Evolutionary conservation across 2,797 vertebrate genomes (phyloP).

Genomic region (Megaceryle alcyon): DNA sequence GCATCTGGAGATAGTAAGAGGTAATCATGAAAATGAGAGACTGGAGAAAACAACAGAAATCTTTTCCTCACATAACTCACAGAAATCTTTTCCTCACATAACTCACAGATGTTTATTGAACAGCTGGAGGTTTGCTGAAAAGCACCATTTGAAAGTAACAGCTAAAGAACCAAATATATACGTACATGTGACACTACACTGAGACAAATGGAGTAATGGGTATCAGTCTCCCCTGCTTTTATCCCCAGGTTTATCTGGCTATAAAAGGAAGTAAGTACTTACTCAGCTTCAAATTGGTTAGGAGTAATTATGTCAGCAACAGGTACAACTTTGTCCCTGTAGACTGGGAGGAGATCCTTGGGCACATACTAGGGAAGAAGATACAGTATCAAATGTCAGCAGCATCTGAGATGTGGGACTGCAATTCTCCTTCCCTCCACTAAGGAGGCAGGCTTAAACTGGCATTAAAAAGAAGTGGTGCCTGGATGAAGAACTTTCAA

Average conservation of each 20-base stretch:
- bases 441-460: neutral
- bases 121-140: neutral
- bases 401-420: neutral
- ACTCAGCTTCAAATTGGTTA: constrained; percentile 99
- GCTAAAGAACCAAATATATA: neutral
- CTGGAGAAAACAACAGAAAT: neutral
- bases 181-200: neutral
- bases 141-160: neutral
- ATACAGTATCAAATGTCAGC: neutral
- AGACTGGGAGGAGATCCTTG: constrained; percentile 93
- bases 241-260: neutral
- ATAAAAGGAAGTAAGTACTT: constrained; percentile 75
- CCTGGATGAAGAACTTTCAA: neutral
- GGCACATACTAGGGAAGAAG: constrained; percentile 88
- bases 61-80: neutral
- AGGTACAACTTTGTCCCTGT: constrained; percentile 94
- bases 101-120: neutral
- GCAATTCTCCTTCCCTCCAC: neutral
- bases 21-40: neutral
- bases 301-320: constrained; percentile 97
- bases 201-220: neutral
- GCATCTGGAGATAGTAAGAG: neutral
- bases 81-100: neutral
- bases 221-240: neutral
- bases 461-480: neutral